phyloP scores from a whole-genome alignment of 2,113 vertebrate genomes.

The Copsychus sechellarum region DNA sequence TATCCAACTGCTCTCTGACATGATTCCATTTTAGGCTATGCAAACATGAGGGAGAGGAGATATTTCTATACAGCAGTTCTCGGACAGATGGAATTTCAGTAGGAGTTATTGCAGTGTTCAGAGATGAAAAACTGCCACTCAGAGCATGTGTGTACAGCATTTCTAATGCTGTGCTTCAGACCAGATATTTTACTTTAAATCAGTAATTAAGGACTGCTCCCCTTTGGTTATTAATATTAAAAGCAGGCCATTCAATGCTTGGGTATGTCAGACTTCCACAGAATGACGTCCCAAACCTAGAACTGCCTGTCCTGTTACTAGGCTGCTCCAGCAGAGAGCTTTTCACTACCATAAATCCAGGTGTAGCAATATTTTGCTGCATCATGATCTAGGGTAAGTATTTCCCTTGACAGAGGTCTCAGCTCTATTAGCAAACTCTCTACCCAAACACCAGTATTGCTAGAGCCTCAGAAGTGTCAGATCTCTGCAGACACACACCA shows the following conservation, averaged over 20 bases:
- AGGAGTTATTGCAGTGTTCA: not conserved
- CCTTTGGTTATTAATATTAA: not conserved
- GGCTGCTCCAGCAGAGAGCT: not conserved
- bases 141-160: not conserved
- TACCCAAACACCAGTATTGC: not conserved
- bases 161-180: not conserved
- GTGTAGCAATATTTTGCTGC: not conserved
- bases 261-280: not conserved
- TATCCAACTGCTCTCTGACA: constrained; percentile 87
- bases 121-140: not conserved
- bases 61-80: constrained; percentile 11
- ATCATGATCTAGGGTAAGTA: not conserved
- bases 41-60: constrained; percentile 13
- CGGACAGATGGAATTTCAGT: constrained; percentile 1
- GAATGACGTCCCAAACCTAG: not conserved
- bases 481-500: not conserved
- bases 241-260: not conserved
- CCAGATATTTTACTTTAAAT: not conserved
- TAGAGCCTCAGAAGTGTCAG: not conserved
- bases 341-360: not conserved
- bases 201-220: not conserved
- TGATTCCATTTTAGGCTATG: constrained; percentile 90
- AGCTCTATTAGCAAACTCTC: not conserved
- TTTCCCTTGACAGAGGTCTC: not conserved
- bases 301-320: not conserved